These are phyloP conservation scores for Dysmachus trigonus DNA, from an alignment of 2,888 invertebrate species.

Conservation along the genomic window DNA sequence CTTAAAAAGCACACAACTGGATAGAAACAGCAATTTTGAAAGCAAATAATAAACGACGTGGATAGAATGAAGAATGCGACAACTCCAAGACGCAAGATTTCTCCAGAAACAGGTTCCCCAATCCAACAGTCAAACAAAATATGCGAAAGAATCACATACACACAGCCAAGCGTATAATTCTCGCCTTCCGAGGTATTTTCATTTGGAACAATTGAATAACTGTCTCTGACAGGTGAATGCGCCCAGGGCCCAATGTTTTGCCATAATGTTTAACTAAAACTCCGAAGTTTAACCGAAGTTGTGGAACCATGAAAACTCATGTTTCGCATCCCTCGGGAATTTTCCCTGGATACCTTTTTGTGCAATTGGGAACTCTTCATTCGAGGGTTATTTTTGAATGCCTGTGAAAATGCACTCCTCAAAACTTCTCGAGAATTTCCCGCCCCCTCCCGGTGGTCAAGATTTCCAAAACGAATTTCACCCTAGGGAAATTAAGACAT, in stretches of 20 bases:
- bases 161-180: neutral
- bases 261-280: neutral
- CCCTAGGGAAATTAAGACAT: conserved; percentile 12
- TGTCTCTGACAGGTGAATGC: conserved; percentile 7
- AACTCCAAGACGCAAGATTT: neutral
- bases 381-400: neutral
- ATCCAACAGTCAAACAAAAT: neutral
- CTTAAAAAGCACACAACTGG: neutral
- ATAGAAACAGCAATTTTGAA: neutral
- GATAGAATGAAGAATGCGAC: neutral
- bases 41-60: neutral
- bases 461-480: neutral
- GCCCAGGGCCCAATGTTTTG: neutral
- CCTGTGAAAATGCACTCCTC: neutral
- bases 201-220: neutral
- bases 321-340: neutral
- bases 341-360: neutral
- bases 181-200: neutral
- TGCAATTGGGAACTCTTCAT: neutral
- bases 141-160: neutral
- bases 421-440: neutral
- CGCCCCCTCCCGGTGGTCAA: neutral
- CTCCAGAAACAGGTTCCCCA: neutral
- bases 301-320: neutral
- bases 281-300: neutral